Conservation (phyloP, 2,888 invertebrate species). For the Nasonia oneida region DNA sequence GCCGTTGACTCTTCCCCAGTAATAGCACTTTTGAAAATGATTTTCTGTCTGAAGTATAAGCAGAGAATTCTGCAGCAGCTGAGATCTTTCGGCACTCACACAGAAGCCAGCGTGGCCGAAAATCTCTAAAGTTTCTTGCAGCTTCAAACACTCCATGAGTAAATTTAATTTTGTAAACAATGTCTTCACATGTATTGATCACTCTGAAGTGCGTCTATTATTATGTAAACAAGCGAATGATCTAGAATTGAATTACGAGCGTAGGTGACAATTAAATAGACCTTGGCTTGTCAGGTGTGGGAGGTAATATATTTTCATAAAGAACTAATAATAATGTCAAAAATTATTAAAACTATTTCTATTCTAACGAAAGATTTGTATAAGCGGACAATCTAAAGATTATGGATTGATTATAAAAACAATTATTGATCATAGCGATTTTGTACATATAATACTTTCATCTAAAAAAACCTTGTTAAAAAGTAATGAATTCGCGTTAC, state of each 20-base stretch:
- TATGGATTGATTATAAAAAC: constrained; percentile 47
- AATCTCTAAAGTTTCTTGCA: constrained; percentile 81
- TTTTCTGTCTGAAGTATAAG: constrained; percentile 90
- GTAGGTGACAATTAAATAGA: not conserved
- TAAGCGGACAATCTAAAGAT: constrained; percentile 32
- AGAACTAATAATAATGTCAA: constrained; percentile 43
- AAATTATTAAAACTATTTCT: constrained; percentile 49
- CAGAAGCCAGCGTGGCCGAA: constrained; percentile 85
- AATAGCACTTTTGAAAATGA: constrained; percentile 89
- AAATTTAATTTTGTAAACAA: constrained; percentile 16
- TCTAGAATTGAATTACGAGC: not conserved
- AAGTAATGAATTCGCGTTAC: constrained; percentile 27
- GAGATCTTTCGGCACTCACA: constrained; percentile 86
- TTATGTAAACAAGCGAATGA: constrained; percentile 47
- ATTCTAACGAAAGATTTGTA: constrained; percentile 42
- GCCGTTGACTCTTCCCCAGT: constrained; percentile 93
- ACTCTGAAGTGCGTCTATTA: constrained; percentile 20
- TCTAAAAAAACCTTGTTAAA: constrained; percentile 55
- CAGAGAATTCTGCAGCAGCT: constrained; percentile 88
- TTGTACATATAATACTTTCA: constrained; percentile 60
- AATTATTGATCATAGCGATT: constrained; percentile 47
- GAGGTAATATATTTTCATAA: constrained; percentile 52
- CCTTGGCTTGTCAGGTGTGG: not conserved
- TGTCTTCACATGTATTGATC: not conserved
- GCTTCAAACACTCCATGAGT: constrained; percentile 81